Base-by-base conservation (phyloP, 2,797 vertebrate genomes). In the Thaleichthys pacificus region DNA sequence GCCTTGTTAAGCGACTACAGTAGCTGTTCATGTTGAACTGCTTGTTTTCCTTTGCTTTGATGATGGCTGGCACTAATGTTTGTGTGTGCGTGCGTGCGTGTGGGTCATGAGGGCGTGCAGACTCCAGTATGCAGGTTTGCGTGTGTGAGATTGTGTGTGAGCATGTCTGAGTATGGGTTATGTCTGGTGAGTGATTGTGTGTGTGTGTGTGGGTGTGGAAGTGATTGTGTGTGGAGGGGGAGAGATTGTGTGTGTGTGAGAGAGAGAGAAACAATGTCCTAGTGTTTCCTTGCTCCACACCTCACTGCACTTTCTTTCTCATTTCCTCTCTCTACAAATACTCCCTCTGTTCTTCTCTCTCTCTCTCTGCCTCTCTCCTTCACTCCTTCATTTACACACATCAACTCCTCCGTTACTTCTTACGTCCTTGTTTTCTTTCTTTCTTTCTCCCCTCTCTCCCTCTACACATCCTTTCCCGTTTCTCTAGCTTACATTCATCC, bases 281-380 rank as follows among this genome's bases (percentile, higher is more conserved):
- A 47, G 42, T 47, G 42, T 47, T 47, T 47, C 42, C 12, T 47
- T 47, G 9, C 42, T 47, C 42, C 42, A 12, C 42, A 47, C 42
- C 42, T 47, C 42, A 47, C 9, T 47, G 42, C 42, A 47, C 42
- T 47, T 47, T 47, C 42, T 47, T 12, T 47, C 42, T 47, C 42
- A 47, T 32, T 30, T 56, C 38, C 35, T 38, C 32, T 61, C 58
- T 54, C 38, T 54, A n/a, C 28, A 30, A 30, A 30, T 42, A 70
- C 67, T 68, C 42, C 15, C 42, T 78, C 69, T 72, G 72, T 62
- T 15, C 21, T 26, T 26, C 56, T 47, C 28, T 66, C 56, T 47
- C 28, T 66, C 42, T 49, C n/a, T 54, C 51, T 54, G 26, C 70
- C 61, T 58, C 0, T 54, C 66, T 32, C 47, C 42, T 60, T 26